Evolutionary conservation across 2,888 invertebrate species (phyloP), one percentile per base, ranked within the genome.

Genomic region (Lysandra bellargus): DNA sequence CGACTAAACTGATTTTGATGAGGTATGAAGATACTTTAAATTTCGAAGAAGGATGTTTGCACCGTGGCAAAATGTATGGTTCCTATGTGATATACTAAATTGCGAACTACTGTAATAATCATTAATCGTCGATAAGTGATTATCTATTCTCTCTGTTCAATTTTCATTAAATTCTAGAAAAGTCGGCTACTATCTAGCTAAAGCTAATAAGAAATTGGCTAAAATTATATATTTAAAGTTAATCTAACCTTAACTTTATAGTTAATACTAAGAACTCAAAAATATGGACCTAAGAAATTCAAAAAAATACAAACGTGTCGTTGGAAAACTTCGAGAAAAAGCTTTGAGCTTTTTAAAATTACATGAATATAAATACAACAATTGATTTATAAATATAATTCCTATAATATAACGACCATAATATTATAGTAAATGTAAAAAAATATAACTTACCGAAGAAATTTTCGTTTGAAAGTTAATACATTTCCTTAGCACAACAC

Each of bases 401-500:
- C 12, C 12, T 30, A 9, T 49, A 49, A 9, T 49, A 49, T 1
- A 23, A 61, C 7, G 23, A 61, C 30, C 12, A 14, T 69, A 30
- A 1, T 69, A 30, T 14, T 2, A 61, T 6, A 61, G 3, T 64
- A 69, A 69, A 33, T 23, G 33, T 17, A 33, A 37, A 14, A 12
- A 33, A 17, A 9, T 69, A 37, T 17, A 64, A 64, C 64, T 69
- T 12, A 69, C 69, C 69, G 33, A 37, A 69, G 33, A 33, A 69
- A 23, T 69, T n/a, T 33, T 69, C 69, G 69, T 4, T 37, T 33
- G 33, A 37, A 69, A 69, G 69, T 69, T 69, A 14, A 69, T 14
- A 37, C 69, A 69, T 69, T 69, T 69, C 69, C 69, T 33, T 69
- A 4, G 5, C 69, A 69, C 69, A 69, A 69, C 69, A 69, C 69